Percentiles rank a stretch among this genome's conserved stretches.
Conservation (phyloP, 92 coral and sea anemone genomes). For the Siderastrea radians region DNA sequence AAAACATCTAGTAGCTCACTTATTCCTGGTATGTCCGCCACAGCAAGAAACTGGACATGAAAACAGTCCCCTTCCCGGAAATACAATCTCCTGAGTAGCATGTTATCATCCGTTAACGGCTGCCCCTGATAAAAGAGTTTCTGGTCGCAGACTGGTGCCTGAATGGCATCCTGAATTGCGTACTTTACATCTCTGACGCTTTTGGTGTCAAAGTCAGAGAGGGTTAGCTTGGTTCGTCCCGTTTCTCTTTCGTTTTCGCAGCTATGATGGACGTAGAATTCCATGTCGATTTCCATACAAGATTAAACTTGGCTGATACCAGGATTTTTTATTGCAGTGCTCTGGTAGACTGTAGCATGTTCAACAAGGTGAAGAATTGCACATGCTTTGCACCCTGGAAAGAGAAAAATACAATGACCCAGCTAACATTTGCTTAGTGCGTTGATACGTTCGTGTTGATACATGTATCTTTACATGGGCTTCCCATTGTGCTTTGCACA, state of each 20-base stretch:
- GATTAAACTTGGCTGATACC: not conserved
- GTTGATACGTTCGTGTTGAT: no score
- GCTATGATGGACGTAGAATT: slow-evolving; percentile 21
- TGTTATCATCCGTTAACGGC: slow-evolving; percentile 48
- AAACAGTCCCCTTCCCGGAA: slow-evolving; percentile 76
- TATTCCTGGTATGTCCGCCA: slow-evolving; percentile 65
- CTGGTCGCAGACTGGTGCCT: slow-evolving; percentile 84
- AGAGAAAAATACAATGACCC: no score
- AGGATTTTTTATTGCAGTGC: not conserved
- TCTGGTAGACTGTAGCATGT: not conserved
- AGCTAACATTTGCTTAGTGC: no score
- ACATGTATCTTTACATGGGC: no score
- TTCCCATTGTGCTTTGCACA: no score
- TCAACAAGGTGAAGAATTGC: no score
- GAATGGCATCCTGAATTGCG: slow-evolving; percentile 58
- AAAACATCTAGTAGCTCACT: slow-evolving; percentile 41
- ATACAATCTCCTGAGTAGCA: slow-evolving; percentile 62
- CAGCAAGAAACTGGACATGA: slow-evolving; percentile 56
- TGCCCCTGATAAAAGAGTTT: slow-evolving; percentile 66
- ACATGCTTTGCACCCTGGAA: no score
- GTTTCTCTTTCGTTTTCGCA: not conserved
- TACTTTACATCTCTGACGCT: slow-evolving; percentile 54
- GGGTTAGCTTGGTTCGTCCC: slow-evolving; percentile 25
- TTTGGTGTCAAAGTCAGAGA: slow-evolving; percentile 23
- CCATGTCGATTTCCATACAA: not conserved